phyloP scores from a whole-genome alignment of 2,888 invertebrate genomes.

The Galerucella pusilla region DNA sequence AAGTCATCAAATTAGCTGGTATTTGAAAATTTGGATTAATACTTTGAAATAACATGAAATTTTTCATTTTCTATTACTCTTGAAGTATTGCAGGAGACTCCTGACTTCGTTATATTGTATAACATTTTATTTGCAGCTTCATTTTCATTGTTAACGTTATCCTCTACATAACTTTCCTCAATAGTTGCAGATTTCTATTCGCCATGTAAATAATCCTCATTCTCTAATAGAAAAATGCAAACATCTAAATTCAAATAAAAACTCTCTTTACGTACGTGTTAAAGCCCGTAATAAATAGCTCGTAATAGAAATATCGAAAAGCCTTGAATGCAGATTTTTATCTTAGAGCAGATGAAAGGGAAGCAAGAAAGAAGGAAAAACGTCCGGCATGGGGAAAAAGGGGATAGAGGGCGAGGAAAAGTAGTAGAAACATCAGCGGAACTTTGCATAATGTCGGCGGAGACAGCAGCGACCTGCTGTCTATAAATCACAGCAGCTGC shows the following conservation, averaged over 20 bases:
- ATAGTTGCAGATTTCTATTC: too few relatives aligned
- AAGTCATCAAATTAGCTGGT: too few relatives aligned
- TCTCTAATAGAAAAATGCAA: background rate
- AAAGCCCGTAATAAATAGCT: background rate
- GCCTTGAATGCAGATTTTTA: conserved; percentile 22
- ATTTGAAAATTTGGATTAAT: too few relatives aligned
- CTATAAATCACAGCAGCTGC: conserved; percentile 63
- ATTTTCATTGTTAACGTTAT: too few relatives aligned
- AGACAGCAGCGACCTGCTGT: conserved; percentile 64
- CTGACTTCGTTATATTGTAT: too few relatives aligned
- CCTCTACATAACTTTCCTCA: too few relatives aligned
- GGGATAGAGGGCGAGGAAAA: conserved; percentile 50
- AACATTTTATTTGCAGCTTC: too few relatives aligned
- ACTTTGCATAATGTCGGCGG: conserved; percentile 66
- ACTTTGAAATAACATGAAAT: too few relatives aligned
- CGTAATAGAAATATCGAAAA: conserved; percentile 20
- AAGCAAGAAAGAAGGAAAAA: conserved; percentile 54
- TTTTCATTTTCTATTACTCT: too few relatives aligned
- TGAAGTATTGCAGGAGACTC: too few relatives aligned
- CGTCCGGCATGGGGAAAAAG: conserved; percentile 44
- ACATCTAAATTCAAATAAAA: background rate
- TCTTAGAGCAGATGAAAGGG: conserved; percentile 51
- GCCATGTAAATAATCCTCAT: too few relatives aligned
- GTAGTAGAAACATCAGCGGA: conserved; percentile 62
- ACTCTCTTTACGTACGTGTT: background rate